A percentile compares a stretch with the other conserved stretches of the same genome.
phyloP scores from a whole-genome alignment of 1,140 invertebrate species.

The Drosophila mayri region DNA sequence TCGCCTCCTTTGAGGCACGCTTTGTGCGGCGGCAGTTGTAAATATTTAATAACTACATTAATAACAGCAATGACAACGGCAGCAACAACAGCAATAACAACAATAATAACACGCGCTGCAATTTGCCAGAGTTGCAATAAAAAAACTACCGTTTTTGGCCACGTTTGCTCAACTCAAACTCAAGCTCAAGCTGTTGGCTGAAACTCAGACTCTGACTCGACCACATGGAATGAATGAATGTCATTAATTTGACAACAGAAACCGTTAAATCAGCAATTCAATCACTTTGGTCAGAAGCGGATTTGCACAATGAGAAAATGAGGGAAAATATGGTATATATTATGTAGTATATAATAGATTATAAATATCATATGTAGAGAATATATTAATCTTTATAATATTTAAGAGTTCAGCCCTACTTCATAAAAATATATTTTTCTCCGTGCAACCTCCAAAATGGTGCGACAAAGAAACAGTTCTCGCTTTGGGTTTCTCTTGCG shows the following conservation, averaged over 20 bases:
- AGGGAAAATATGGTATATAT: neutral
- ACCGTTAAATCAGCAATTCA: slow-evolving; percentile 84
- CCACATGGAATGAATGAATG: slow-evolving; percentile 81
- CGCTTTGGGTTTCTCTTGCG: slow-evolving; percentile 36
- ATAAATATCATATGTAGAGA: neutral
- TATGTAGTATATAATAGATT: no score
- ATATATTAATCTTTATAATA: neutral
- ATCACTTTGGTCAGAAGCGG: slow-evolving; percentile 53
- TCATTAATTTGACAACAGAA: slow-evolving; percentile 85
- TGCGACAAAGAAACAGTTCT: slow-evolving; percentile 65
- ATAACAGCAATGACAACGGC: slow-evolving; percentile 66
- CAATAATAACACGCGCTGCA: slow-evolving; percentile 77
- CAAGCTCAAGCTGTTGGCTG: slow-evolving; percentile 11
- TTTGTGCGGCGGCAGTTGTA: slow-evolving; percentile 77
- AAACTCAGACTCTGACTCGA: slow-evolving; percentile 42
- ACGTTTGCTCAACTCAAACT: slow-evolving; percentile 45
- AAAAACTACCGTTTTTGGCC: slow-evolving; percentile 79
- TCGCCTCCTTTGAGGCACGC: slow-evolving; percentile 41
- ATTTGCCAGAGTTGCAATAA: slow-evolving; percentile 71
- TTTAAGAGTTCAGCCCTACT: no score
- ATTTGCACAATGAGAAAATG: slow-evolving; percentile 31
- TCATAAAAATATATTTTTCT: neutral
- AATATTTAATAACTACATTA: slow-evolving; percentile 83
- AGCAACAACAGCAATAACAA: slow-evolving; percentile 43
- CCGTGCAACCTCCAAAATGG: slow-evolving; percentile 22